Conservation (phyloP, 2,113 vertebrate species). For the Alces alces region DNA sequence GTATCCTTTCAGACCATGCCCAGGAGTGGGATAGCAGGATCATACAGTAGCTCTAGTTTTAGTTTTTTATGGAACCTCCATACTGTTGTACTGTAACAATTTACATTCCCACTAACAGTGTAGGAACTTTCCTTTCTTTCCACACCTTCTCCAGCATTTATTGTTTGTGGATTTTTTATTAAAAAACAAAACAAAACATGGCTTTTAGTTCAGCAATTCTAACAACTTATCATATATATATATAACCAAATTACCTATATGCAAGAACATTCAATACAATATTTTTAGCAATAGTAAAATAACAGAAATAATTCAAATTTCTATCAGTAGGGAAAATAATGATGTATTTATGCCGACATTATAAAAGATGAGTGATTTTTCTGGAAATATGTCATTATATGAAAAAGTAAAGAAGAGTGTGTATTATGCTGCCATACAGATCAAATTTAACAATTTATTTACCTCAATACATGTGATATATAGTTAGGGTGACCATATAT, state of each 20-base stretch:
- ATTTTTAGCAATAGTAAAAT: not conserved
- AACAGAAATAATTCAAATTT: not conserved
- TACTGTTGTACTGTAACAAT: not conserved
- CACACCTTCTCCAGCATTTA: not conserved
- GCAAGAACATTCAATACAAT: not conserved
- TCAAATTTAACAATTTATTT: not conserved
- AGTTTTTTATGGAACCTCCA: not conserved
- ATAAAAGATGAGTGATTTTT: not conserved
- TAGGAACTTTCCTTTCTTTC: not conserved
- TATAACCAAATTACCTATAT: not conserved
- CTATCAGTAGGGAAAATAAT: not conserved
- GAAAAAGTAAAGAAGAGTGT: not conserved
- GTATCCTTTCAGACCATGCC: not conserved
- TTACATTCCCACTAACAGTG: not conserved
- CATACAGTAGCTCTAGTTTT: not conserved
- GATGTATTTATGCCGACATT: not conserved
- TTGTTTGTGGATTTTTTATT: not conserved
- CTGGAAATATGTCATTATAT: not conserved
- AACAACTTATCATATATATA: not conserved
- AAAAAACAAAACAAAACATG: not conserved
- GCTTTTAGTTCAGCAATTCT: not conserved
- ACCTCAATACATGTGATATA: not conserved
- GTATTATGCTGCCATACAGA: not conserved
- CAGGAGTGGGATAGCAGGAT: not conserved
- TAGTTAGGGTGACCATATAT: not conserved